Conservation (phyloP, 2,797 vertebrate genomes). For the Argentina silus region DNA sequence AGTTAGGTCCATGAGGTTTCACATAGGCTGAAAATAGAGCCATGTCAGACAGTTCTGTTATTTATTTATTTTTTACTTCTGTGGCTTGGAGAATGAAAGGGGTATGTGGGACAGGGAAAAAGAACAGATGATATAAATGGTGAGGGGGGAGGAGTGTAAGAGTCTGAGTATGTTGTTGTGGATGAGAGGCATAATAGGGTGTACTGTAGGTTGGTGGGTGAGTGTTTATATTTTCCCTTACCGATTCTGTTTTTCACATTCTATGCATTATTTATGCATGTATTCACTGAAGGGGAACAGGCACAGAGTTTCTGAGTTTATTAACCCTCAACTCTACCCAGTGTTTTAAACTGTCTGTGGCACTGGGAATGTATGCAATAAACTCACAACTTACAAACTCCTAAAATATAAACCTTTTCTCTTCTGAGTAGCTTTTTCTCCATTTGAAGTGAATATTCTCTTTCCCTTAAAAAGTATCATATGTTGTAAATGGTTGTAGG, state of each 20-base stretch:
- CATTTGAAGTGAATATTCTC: too few species aligned
- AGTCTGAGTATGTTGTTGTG: slow-evolving; percentile 20
- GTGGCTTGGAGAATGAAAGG: neutral
- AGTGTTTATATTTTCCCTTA: slow-evolving; percentile 22
- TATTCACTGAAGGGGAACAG: slow-evolving; percentile 33
- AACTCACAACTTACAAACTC: neutral
- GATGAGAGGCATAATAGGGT: neutral
- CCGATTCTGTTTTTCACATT: slow-evolving; percentile 9
- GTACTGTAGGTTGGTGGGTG: slow-evolving; percentile 5
- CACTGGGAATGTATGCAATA: slow-evolving; percentile 50
- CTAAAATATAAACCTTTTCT: neutral
- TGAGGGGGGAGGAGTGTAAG: slow-evolving; percentile 8
- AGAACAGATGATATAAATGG: neutral
- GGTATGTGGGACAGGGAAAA: neutral
- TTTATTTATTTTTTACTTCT: neutral
- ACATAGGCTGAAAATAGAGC: neutral
- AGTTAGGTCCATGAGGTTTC: neutral
- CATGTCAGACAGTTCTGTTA: slow-evolving; percentile 1
- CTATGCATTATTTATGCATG: slow-evolving; percentile 35
- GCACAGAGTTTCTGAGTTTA: slow-evolving; percentile 40
- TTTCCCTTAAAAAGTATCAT: neutral
- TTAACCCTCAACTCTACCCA: slow-evolving; percentile 33
- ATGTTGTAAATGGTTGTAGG: neutral
- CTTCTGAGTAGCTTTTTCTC: neutral
- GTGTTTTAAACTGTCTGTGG: slow-evolving; percentile 30